A percentile compares a stretch with the other conserved stretches of the same genome.
These are phyloP conservation scores for Rhagonycha lutea DNA, from an alignment of 2,888 invertebrate species.

Conservation along the genomic window DNA sequence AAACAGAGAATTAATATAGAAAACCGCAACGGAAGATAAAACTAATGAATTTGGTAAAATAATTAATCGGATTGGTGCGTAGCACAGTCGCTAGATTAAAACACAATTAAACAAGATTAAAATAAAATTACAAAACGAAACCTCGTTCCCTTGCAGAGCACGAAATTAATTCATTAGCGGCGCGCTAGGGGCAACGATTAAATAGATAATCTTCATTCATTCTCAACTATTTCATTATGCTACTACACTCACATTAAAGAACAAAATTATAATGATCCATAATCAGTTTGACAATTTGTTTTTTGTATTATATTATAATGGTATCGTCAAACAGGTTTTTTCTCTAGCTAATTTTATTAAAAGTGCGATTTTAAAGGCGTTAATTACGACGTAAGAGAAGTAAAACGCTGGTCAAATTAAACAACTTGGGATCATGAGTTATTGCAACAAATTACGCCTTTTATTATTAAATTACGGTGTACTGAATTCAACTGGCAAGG, in stretches of 20 bases:
- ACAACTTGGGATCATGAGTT: conserved; percentile 25
- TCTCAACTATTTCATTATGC: conserved; percentile 15
- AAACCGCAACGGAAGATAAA: conserved; percentile 18
- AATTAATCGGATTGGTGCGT: conserved; percentile 30
- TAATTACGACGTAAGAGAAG: conserved; percentile 9
- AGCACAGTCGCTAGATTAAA: conserved; percentile 38
- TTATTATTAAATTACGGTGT: conserved; percentile 34
- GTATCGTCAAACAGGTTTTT: conserved; percentile 3
- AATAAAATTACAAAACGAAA: conserved; percentile 44
- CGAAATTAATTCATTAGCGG: conserved; percentile 47
- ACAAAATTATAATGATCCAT: conserved; percentile 14
- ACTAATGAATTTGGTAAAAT: conserved; percentile 20
- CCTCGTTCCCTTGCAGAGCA: conserved; percentile 42
- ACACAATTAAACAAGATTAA: conserved; percentile 46
- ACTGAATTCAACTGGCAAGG: conserved; percentile 31
- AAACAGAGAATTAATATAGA: conserved; percentile 21
- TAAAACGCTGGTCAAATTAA: conserved; percentile 1
- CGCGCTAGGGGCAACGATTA: conserved; percentile 34
- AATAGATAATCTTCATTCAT: conserved; percentile 27
- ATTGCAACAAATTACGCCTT: conserved; percentile 36
- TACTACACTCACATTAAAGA: conserved; percentile 8
- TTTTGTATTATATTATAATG: conserved; percentile 7
- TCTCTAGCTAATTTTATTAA: conserved; percentile 8
- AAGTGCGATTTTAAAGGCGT: neutral
- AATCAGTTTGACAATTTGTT: conserved; percentile 19